phyloP scores from a whole-genome alignment of 2,797 vertebrate species.

The Cuniculus paca region DNA sequence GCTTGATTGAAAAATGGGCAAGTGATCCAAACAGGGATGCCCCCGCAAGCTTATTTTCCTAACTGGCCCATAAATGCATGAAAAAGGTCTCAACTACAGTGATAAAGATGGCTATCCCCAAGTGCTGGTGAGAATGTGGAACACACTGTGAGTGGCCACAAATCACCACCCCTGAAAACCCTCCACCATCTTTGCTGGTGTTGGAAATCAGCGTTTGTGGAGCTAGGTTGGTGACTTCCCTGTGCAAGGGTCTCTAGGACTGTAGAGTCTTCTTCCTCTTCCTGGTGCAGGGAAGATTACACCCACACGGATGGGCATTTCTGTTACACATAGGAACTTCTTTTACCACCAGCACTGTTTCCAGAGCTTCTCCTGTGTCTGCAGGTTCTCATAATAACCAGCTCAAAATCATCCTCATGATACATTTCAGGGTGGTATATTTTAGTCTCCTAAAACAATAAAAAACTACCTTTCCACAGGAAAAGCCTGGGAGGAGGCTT shows the following conservation, averaged over 20 bases:
- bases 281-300: neutral
- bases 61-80: neutral
- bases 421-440: neutral
- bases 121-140: neutral
- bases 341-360: neutral
- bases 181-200: neutral
- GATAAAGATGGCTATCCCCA: neutral
- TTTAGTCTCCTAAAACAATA: neutral
- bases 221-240: neutral
- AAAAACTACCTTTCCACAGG: neutral
- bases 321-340: neutral
- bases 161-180: neutral
- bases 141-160: rapidly evolving
- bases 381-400: neutral
- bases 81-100: neutral
- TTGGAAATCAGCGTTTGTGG: neutral
- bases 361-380: neutral
- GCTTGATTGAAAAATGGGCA: neutral
- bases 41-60: neutral
- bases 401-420: neutral
- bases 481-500: neutral
- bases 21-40: neutral
- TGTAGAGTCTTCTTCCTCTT: neutral
- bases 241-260: neutral
- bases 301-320: neutral